Evolutionary conservation across 2,113 vertebrate species (phyloP).

Genomic region (Nothoprocta perdicaria): DNA sequence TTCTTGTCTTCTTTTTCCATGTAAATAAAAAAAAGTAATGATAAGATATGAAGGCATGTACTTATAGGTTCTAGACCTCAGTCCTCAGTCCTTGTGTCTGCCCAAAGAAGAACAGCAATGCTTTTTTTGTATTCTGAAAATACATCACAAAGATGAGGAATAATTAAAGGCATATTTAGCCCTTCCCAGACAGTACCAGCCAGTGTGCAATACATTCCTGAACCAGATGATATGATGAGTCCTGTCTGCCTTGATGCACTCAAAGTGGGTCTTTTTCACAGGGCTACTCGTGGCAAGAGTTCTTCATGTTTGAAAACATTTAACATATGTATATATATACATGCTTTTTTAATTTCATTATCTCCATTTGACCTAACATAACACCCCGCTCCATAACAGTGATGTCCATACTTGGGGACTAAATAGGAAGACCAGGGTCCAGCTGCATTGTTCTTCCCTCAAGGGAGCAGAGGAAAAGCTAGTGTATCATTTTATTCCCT

Average conservation of each 20-base stretch:
- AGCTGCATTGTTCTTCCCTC: background rate
- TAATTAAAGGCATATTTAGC: background rate
- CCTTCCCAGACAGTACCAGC: background rate
- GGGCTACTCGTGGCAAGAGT: background rate
- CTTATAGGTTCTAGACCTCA: conserved; percentile 4
- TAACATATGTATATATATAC: background rate
- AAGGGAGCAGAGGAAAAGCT: background rate
- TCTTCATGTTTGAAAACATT: background rate
- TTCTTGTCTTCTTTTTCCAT: background rate
- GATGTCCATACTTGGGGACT: background rate
- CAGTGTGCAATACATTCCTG: background rate
- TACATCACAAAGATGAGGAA: background rate
- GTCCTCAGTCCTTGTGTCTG: background rate
- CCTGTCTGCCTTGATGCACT: background rate
- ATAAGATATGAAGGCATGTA: conserved; percentile 13
- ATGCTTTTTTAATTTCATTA: background rate
- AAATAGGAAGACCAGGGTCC: background rate
- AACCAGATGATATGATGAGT: background rate
- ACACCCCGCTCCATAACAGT: background rate
- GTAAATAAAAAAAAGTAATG: conserved; percentile 6
- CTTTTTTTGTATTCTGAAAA: background rate
- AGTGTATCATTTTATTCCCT: background rate
- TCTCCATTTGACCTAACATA: background rate
- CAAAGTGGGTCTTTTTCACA: background rate
- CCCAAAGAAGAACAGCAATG: background rate